A percentile compares a stretch with the other conserved stretches of the same genome.
Conservation (phyloP, 2,888 invertebrate species). For the Osmoderma eremita region DNA sequence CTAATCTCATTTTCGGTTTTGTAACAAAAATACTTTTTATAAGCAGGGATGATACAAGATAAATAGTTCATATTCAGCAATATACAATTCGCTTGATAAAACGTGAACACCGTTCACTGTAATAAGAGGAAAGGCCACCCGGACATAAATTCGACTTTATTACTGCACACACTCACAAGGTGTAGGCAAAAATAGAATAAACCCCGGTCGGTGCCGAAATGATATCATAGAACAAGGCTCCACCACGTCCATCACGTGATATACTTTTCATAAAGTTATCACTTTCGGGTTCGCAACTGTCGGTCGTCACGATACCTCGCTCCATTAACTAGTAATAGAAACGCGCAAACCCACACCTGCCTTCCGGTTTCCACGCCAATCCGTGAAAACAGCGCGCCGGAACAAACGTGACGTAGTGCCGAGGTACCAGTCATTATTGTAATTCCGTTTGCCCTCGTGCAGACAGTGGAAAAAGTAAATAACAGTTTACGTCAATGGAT, state of each 20-base stretch:
- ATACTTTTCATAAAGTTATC: constrained; percentile 19
- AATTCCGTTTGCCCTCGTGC: constrained; percentile 28
- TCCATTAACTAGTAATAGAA: constrained; percentile 12
- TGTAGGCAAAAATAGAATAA: constrained; percentile 16
- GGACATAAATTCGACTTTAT: not conserved
- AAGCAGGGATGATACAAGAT: too few species aligned
- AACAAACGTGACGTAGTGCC: not conserved
- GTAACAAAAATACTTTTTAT: too few species aligned
- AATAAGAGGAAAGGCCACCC: not conserved
- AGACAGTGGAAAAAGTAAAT: constrained; percentile 36
- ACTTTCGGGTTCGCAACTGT: constrained; percentile 31
- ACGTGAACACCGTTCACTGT: not conserved
- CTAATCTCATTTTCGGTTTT: too few species aligned
- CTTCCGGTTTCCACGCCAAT: constrained; percentile 1
- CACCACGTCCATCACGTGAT: constrained; percentile 19
- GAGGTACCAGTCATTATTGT: constrained; percentile 32
- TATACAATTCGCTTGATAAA: not conserved
- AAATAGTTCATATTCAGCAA: too few species aligned
- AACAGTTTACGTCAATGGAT: constrained; percentile 29
- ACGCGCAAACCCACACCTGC: not conserved
- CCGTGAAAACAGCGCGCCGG: not conserved
- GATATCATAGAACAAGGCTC: constrained; percentile 1
- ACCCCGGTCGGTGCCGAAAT: not conserved
- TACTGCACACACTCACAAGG: not conserved
- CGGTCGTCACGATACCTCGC: constrained; percentile 29